Conservation (phyloP, 2,888 invertebrate genomes). For the Phlogophora meticulosa region DNA sequence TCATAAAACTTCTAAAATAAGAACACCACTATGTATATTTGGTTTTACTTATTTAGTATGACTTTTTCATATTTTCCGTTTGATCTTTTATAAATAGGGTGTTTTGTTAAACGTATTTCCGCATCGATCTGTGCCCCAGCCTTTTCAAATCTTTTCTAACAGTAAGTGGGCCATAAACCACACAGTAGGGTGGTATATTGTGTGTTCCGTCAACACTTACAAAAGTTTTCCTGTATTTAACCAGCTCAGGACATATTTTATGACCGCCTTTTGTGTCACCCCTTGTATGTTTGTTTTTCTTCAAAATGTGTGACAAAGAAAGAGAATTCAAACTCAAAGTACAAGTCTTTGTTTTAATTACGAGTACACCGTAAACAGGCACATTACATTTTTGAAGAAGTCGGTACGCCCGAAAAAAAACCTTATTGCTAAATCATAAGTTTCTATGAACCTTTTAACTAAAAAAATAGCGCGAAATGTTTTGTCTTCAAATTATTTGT, state of each 20-base stretch:
- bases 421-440: too few species aligned
- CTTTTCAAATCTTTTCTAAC: conserved; percentile 10
- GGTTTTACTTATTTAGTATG: neutral
- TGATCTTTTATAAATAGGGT: conserved; percentile 6
- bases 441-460: too few species aligned
- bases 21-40: neutral
- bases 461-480: too few species aligned
- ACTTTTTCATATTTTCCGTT: neutral
- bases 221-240: conserved; percentile 9
- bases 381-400: neutral
- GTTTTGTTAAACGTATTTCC: conserved; percentile 16
- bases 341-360: neutral
- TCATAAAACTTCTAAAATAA: conserved; percentile 2
- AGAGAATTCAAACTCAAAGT: neutral
- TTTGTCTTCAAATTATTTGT: too few species aligned
- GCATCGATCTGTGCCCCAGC: conserved; percentile 14
- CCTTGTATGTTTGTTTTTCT: neutral
- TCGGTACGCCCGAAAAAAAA: too few species aligned
- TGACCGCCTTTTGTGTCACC: neutral
- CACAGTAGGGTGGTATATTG: neutral
- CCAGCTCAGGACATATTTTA: neutral
- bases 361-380: neutral
- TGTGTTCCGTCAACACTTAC: neutral
- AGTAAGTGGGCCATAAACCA: conserved; percentile 13
- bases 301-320: neutral